Base-by-base conservation (phyloP, 2,888 invertebrate genomes). In the Sicus ferrugineus region DNA sequence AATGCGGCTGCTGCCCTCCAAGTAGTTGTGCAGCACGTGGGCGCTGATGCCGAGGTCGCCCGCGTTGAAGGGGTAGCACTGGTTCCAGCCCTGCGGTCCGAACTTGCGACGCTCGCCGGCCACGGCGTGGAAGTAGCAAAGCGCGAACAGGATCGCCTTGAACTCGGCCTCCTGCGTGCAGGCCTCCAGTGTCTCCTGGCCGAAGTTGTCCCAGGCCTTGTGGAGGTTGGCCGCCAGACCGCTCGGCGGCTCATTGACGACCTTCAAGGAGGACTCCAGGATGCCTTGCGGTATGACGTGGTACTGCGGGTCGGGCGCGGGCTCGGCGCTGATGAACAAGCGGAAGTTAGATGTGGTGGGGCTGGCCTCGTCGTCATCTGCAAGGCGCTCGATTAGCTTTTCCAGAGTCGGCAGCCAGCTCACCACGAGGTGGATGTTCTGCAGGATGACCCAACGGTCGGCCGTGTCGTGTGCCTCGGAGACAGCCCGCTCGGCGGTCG, bases 121-220 rank as follows among this genome's bases (percentile, higher is more conserved):
- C 0, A 96, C 96, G 1, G 97, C 97, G 82, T 98, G 97, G 86
- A 97, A 98, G 83, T 97, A 98, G 82, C 96, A 96, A 1, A 98
- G 87, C 0, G 95, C 90, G 82, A 97, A 98, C 52, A 96, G 87
- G 74, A 97, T 92, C 0, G 92, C 90, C 86, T 96, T 97, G 83
- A 96, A 97, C 84, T 97, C 97, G 0, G 93, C 91, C 85, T 97
- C 97, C 83, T 96, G 95, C 67, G 93, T 92, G 84, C 95, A 96
- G 88, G 93, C 93, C 82, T 97, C 97, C 67, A 97, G 86, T 0
- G 93, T 94, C 81, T 96, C 96, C 86, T 97, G 97, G 76, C 87
- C 92, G 86, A 97, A 98, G 87, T 94, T 95, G 81, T 95, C 95
- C 78, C 97, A 86, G 3, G 97, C 92, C 87, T 97, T 97, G 84